Base-by-base conservation (phyloP, 2,888 invertebrate species). In the Antheraea assamensis region DNA sequence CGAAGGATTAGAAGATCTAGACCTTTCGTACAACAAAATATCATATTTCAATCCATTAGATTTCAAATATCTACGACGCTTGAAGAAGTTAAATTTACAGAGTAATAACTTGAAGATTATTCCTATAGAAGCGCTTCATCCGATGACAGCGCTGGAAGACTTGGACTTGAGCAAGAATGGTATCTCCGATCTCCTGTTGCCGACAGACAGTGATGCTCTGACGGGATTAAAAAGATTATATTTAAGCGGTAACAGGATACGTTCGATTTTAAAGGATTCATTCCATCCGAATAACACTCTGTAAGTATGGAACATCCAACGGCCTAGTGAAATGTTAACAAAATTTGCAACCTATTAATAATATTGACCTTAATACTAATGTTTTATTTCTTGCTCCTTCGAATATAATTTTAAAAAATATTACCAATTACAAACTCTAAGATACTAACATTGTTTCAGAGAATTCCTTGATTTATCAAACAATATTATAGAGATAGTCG, bases 21-120 rank as follows among this genome's bases (percentile, higher is more conserved):
- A 96, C 80, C 79, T 96, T 0, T 95, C 95, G 0, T 89, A 92
- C 78, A 96, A 96, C 82, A 90, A 89, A 71, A 81, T 96, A 7
- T 77, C 88, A 15, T 88, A 88, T 4, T 87, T 95, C 66, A 91
- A 92, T 75, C 80, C 85, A 0, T 77, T 90, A 71, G 91, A 92
- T 78, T 95, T 95, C 68, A 89, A 90, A 76, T 80, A 83, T 74
- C 83, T 93, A 74, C 80, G 77, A 68, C 84, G 86, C 52, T 76
- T 93, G 3, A 90, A 92, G 78, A 90, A 89, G 74, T 83, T 96
- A 19, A 92, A 90, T 87, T 84, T 95, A 70, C 95, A 94, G 76
- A 90, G 89, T 68, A 96, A 96, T 79, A 76, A 85, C 42, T 80
- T 95, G 58, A 88, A 87, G 78, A 86, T 85, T 74, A 88, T 95